Percentiles rank a stretch among this genome's conserved stretches.
These are phyloP conservation scores for Melospiza georgiana DNA, from an alignment of 2,113 vertebrate species.

Conservation along the genomic window DNA sequence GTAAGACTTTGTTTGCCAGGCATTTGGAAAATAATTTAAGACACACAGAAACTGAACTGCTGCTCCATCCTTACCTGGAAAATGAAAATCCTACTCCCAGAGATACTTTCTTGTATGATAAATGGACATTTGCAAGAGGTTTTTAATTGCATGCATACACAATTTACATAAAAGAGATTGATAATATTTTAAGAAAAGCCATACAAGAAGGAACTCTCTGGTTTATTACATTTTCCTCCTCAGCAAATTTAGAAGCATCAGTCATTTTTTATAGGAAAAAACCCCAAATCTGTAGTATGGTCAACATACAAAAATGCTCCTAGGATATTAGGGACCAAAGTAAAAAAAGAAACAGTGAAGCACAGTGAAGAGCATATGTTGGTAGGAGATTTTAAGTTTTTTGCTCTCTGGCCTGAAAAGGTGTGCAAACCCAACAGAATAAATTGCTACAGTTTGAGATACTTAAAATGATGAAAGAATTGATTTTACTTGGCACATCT, in stretches of 20 bases:
- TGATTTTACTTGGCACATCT: background rate
- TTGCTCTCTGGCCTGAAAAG: background rate
- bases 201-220: background rate
- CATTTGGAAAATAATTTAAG: constrained; percentile 40
- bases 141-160: background rate
- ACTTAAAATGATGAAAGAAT: background rate
- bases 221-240: background rate
- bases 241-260: background rate
- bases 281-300: rapidly evolving
- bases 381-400: background rate
- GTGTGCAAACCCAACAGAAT: background rate
- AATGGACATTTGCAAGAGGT: background rate
- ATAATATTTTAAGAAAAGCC: background rate
- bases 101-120: background rate
- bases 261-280: background rate
- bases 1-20: background rate
- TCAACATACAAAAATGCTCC: background rate
- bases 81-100: constrained; percentile 14
- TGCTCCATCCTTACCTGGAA: background rate
- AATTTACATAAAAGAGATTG: background rate
- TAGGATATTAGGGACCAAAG: background rate
- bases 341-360: background rate
- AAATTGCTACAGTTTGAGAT: background rate
- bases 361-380: background rate
- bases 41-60: constrained; percentile 5